These are phyloP conservation scores for Hippocampus mohnikei DNA, from an alignment of 2,113 vertebrate genomes.

Conservation along the genomic window DNA sequence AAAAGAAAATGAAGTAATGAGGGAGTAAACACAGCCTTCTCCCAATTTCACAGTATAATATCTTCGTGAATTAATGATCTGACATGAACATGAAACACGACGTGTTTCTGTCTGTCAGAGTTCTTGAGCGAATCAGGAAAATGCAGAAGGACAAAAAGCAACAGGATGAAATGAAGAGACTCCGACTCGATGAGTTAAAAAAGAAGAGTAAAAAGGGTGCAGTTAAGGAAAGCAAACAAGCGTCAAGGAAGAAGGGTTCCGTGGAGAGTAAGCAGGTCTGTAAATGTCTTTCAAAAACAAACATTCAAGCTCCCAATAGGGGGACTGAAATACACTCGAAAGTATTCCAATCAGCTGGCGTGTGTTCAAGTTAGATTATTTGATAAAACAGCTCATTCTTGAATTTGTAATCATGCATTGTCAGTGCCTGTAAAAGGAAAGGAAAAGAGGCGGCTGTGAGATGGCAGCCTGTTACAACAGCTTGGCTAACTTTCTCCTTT, in stretches of 20 bases:
- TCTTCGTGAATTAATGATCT: background rate
- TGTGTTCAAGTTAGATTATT: no score
- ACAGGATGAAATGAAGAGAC: conserved; percentile 61
- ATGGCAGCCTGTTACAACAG: no score
- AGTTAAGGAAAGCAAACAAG: conserved; percentile 69
- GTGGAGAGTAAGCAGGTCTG: conserved; percentile 63
- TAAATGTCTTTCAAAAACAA: background rate
- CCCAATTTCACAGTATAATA: background rate
- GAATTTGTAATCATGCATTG: no score
- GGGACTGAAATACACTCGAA: background rate
- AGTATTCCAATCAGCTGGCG: no score
- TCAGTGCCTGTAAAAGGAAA: no score
- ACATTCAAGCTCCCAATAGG: background rate
- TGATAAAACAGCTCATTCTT: no score
- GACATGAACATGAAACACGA: no score
- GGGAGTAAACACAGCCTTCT: background rate
- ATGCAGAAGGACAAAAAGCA: conserved; percentile 69
- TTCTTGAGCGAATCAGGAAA: conserved; percentile 55
- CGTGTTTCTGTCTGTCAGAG: conserved; percentile 55
- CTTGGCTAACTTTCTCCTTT: background rate
- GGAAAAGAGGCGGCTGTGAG: no score
- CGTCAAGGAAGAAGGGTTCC: conserved; percentile 56
- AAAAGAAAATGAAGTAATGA: conserved; percentile 71
- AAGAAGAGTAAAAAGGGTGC: conserved; percentile 63
- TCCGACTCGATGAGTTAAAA: conserved; percentile 74